A percentile compares a stretch with the other conserved stretches of the same genome.
These are phyloP conservation scores for Metacarcinus magister DNA, from an alignment of 2,888 invertebrate species.

Conservation along the genomic window DNA sequence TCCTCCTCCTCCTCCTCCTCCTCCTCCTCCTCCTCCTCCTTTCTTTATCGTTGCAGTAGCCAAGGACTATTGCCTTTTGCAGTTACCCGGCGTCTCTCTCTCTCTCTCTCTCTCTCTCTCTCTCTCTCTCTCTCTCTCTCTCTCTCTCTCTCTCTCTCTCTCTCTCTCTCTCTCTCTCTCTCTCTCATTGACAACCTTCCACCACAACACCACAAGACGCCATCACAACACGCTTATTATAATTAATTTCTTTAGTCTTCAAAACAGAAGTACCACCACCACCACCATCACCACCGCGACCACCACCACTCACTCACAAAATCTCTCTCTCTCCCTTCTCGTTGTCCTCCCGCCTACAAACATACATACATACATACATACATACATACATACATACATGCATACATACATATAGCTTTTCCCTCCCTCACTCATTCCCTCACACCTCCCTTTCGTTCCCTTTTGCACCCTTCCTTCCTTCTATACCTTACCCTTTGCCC, in stretches of 20 bases:
- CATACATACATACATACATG: conserved; percentile 26
- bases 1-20: neutral
- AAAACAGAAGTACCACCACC: neutral
- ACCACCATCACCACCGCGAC: neutral
- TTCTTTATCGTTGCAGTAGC: neutral
- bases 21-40: conserved; percentile 5
- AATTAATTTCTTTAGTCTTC: neutral
- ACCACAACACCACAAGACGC: no score
- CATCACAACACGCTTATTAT: no score
- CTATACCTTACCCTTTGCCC: conserved; percentile 27
- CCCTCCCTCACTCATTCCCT: neutral
- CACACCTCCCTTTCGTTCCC: neutral
- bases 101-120: neutral
- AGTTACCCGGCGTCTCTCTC: neutral
- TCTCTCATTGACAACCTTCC: neutral
- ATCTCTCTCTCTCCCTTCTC: neutral
- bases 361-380: neutral
- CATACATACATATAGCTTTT: no score
- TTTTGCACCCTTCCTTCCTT: conserved; percentile 18
- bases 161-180: conserved; percentile 11
- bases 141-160: neutral
- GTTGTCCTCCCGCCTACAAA: neutral
- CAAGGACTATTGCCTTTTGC: neutral
- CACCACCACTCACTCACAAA: neutral
- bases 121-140: neutral